Evolutionary conservation across 1,140 invertebrate species (phyloP), one percentile per base, ranked within the genome.

Genomic region (Drosophila seguyi): DNA sequence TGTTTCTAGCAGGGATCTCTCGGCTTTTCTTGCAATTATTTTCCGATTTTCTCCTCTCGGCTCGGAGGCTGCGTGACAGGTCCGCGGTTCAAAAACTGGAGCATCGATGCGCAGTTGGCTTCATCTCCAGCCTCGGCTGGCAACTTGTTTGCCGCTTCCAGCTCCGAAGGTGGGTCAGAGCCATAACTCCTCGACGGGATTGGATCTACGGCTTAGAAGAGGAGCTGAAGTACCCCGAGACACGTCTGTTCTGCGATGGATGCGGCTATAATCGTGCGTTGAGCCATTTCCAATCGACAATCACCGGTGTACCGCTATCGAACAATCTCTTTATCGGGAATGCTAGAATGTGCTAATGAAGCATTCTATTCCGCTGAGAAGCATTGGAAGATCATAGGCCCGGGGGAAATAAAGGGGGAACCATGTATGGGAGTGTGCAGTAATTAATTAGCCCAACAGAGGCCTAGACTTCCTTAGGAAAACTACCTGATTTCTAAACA

Each of bases 11-110:
- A 90, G 80, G 77, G 77, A 88, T 90, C 85, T 85, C 62, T 85
- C 62, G 77, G 71, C 63, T 84, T 83, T 88, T 90, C 77, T 73
- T 79, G 86, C 85, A 90, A 90, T 90, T 90, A 90, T 90, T 85
- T 88, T 90, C 78, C 41, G 81, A 90, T 90, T 90, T 90, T 90
- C 86, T 90, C 85, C 86, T 63, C 76, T 63, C 76, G 55, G 42
- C 66, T 59, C 25, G 67, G 42, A 62, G 52, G 55, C 83, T 90
- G 85, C 85, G 85, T 90, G 85, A 90, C 85, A 90, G 85, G 85
- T 90, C 81, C 79, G 71, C 75, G 81, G 81, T 65, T 90, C 67
- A 79, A 59, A 90, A 90, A 90, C 85, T 90, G 57, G 85, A 90
- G 85, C 85, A 88, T 66, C 84, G 80, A 71, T 83, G 71, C 72